Evolutionary conservation across 2,888 invertebrate species (phyloP).

Genomic region (Tinea trinotella): DNA sequence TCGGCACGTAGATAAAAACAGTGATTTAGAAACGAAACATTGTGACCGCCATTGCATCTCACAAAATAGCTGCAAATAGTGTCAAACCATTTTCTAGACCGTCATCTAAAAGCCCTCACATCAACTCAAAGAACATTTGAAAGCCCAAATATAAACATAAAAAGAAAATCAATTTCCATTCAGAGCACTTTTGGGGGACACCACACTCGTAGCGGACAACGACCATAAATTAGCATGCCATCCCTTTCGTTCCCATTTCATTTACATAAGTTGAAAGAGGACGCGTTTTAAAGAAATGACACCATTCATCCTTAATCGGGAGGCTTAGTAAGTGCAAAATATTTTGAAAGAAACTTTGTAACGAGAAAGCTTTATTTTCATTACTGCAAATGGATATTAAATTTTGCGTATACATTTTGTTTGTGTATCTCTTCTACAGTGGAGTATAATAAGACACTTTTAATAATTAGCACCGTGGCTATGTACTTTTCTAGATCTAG

Average conservation of each 20-base stretch:
- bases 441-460: no score
- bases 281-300: conserved; percentile 9
- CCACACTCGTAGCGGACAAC: conserved; percentile 1
- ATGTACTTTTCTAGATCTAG: no score
- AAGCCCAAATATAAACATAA: neutral
- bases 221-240: conserved; percentile 8
- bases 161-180: conserved; percentile 10
- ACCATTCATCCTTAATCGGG: neutral
- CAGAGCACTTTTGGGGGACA: neutral
- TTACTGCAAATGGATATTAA: neutral
- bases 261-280: conserved; percentile 10
- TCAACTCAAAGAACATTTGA: neutral
- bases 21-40: no score
- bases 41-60: neutral
- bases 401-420: neutral
- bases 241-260: neutral
- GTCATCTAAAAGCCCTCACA: neutral
- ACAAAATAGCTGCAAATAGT: neutral
- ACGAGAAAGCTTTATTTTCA: neutral
- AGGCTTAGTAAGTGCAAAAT: neutral
- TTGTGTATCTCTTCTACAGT: no score
- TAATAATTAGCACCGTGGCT: no score
- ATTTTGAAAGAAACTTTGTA: neutral
- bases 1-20: no score
- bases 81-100: neutral